Evolutionary conservation across 1,140 invertebrate species (phyloP).

Genomic region (Acyrthosiphon pisum): DNA sequence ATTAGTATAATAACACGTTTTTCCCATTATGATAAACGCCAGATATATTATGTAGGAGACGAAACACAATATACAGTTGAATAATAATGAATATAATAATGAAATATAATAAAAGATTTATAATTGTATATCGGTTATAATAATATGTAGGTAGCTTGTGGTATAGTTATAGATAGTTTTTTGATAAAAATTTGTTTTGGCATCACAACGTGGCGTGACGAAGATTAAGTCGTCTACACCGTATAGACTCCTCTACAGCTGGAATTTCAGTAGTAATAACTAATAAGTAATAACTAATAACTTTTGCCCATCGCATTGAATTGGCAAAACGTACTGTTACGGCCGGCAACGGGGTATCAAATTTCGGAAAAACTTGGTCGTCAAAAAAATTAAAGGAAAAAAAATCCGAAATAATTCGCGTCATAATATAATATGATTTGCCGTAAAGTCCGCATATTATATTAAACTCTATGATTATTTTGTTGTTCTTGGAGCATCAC

Average conservation of each 20-base stretch:
- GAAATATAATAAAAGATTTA: not conserved
- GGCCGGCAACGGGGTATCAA: not conserved
- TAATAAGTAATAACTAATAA: not conserved
- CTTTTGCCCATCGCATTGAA: not conserved
- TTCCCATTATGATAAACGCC: not conserved
- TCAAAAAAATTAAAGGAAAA: not conserved
- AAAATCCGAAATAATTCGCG: not conserved
- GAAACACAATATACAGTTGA: constrained; percentile 1
- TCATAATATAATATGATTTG: not conserved
- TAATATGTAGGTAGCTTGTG: not conserved
- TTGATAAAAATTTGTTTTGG: not conserved
- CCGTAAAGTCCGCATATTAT: too few species aligned
- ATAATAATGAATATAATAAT: not conserved
- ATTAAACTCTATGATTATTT: not conserved
- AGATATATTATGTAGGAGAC: not conserved
- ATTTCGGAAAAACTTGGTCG: not conserved
- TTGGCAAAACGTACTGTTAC: not conserved
- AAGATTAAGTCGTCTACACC: not conserved
- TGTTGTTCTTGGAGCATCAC: not conserved
- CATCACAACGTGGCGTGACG: not conserved
- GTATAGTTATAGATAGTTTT: too few species aligned
- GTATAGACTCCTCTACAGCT: not conserved
- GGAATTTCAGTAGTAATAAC: not conserved
- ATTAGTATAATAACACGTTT: not conserved
- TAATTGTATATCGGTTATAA: constrained; percentile 10